phyloP scores from a whole-genome alignment of 53 echinoderm and acorn worm species.

The Luidia sarsii region DNA sequence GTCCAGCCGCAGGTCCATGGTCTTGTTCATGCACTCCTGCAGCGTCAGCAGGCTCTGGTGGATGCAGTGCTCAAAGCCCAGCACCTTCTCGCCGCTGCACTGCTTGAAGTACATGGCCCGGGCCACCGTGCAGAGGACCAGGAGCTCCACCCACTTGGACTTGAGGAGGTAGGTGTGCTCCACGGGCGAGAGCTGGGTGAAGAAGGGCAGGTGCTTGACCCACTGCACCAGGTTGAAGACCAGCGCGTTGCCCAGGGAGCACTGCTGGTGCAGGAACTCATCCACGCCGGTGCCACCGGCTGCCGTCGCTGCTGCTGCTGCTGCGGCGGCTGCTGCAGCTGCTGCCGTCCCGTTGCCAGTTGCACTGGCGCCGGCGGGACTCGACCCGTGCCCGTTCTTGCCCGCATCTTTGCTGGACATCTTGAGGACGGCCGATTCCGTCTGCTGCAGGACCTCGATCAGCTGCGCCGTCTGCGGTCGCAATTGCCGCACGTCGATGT shows the following conservation, averaged over 20 bases:
- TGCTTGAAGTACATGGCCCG: constrained; percentile 98
- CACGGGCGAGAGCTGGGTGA: constrained; percentile 87
- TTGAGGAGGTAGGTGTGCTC: constrained; percentile 98
- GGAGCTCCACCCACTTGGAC: constrained; percentile 96
- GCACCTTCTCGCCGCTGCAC: constrained; percentile 63
- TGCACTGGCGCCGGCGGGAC: not conserved
- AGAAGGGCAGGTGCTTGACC: constrained; percentile 99
- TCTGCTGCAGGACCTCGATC: constrained; percentile 97
- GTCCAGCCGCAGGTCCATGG: constrained; percentile 92
- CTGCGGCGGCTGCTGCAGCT: no score
- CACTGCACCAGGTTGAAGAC: constrained; percentile 98
- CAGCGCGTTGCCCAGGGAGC: constrained; percentile 87
- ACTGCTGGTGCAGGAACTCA: constrained; percentile 82
- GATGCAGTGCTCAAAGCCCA: constrained; percentile 96
- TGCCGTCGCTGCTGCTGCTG: not conserved
- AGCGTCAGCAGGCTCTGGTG: constrained; percentile 89
- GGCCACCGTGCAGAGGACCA: constrained; percentile 89
- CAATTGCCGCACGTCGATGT: constrained; percentile 70
- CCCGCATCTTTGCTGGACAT: constrained; percentile 61
- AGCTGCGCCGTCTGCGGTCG: constrained; percentile 96
- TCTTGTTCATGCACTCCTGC: constrained; percentile 99
- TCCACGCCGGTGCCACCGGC: constrained; percentile 25
- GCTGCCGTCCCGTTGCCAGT: not conserved
- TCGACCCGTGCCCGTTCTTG: constrained; percentile 40
- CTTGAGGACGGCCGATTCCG: constrained; percentile 93